Conservation (phyloP, 2,797 vertebrate species). For the Taeniopygia guttata region DNA sequence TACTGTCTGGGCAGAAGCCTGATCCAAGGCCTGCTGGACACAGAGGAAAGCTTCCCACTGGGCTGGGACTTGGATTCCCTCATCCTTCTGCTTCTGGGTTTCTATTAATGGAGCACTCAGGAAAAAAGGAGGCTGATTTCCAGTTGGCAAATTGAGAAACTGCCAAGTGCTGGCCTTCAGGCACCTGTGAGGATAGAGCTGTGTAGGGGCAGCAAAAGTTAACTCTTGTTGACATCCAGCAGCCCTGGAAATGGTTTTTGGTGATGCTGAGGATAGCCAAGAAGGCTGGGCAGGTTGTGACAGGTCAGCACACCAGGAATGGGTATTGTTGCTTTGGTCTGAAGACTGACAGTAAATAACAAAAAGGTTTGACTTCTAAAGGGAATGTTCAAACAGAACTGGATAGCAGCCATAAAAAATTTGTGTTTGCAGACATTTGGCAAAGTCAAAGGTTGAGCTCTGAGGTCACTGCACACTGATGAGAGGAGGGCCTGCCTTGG, state of each 20-base stretch:
- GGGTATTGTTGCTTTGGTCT: background rate
- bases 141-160: background rate
- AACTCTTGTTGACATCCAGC: background rate
- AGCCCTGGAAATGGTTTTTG: background rate
- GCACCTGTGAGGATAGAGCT: background rate
- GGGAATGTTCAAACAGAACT: background rate
- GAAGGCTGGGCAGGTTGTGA: background rate
- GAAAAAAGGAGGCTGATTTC: background rate
- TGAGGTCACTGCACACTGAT: background rate
- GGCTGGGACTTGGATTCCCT: background rate
- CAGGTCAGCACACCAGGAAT: background rate
- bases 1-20: background rate
- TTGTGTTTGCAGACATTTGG: background rate
- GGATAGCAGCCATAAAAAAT: background rate
- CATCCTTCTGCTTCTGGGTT: background rate
- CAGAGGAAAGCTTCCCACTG: background rate
- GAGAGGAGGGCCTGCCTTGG: background rate
- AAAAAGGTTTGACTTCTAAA: background rate
- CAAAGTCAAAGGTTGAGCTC: slow-evolving; percentile 12
- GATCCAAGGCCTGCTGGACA: background rate
- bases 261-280: background rate
- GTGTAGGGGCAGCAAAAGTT: background rate
- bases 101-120: background rate
- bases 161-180: background rate
- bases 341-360: background rate